Base-by-base conservation (phyloP, 2,797 vertebrate species). In the Carapus acus region DNA sequence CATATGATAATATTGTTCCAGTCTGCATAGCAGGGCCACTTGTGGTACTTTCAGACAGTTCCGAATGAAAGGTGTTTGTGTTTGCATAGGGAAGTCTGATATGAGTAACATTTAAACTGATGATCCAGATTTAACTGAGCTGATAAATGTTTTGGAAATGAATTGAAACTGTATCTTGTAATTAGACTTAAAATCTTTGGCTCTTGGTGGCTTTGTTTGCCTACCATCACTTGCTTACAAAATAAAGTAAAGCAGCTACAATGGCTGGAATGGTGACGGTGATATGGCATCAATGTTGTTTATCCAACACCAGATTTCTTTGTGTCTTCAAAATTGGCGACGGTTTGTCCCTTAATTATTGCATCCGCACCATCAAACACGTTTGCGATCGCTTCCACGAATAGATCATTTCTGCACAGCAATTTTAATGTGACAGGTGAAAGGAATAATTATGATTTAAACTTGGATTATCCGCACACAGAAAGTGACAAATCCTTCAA, bases 41-140 rank as follows among this genome's bases (percentile, higher is more conserved):
- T 48, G 40, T 47, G 36, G 18, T 43, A 24, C 49, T 65, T 9
- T 15, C 18, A n/a, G 18, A 59, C 17, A 37, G 44, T 51, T 36
- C 18, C 8, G 63, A 39, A 65, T 43, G 24, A 18, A 17, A 13
- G 22, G 40, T 54, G 6, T 55, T 19, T 37, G 15, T 70, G 73
- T 62, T 43, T 57, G 13, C 66, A 47, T 49, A 16, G 12, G 43
- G 45, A 38, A 67, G 55, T 14, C 1, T 52, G 53, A 34, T 43
- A 27, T 20, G 59, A 22, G 20, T 45, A 27, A 29, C 11, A 38
- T 58, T 68, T 67, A 61, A 65, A 36, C 15, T 38, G 52, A 31
- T 74, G 54, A 69, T 49, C 54, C 24, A 51, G 58, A 54, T 69
- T 54, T 44, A 67, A 54, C 42, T 65, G 43, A 67, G 43, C 60